phyloP scores from a whole-genome alignment of 2,888 invertebrate genomes.

The Cryptocheilus praepositus region DNA sequence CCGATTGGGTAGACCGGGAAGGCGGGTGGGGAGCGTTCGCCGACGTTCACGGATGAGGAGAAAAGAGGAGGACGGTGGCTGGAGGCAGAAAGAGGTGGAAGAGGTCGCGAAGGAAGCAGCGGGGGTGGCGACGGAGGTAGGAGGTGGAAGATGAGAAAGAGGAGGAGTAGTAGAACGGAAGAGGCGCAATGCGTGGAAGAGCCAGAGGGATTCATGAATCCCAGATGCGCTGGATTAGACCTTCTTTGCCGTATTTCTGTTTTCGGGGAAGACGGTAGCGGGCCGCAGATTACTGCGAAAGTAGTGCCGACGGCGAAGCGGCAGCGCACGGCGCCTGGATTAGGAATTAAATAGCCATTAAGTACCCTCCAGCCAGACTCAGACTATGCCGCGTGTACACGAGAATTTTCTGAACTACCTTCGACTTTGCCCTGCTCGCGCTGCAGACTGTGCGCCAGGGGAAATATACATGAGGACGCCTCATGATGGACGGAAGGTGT shows the following conservation, averaged over 20 bases:
- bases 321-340: constrained; percentile 45
- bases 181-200: constrained; percentile 33
- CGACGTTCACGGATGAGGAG: constrained; percentile 38
- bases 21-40: constrained; percentile 43
- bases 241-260: constrained; percentile 64
- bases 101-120: constrained; percentile 11
- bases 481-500: no score
- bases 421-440: no score
- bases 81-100: constrained; percentile 18
- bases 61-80: constrained; percentile 24
- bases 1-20: constrained; percentile 49
- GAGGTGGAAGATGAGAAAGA: constrained; percentile 20
- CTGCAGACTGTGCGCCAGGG: no score
- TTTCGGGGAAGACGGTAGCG: constrained; percentile 60
- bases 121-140: constrained; percentile 36
- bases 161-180: constrained; percentile 13
- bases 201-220: constrained; percentile 70
- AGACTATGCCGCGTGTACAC: no score
- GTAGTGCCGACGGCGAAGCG: constrained; percentile 49
- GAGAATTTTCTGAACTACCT: no score
- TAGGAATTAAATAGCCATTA: constrained; percentile 63
- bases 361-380: constrained; percentile 38
- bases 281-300: constrained; percentile 63
- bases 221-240: constrained; percentile 72
- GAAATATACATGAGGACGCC: no score